Conservation (phyloP, 2,113 vertebrate genomes). For the Oncorhynchus masou region DNA sequence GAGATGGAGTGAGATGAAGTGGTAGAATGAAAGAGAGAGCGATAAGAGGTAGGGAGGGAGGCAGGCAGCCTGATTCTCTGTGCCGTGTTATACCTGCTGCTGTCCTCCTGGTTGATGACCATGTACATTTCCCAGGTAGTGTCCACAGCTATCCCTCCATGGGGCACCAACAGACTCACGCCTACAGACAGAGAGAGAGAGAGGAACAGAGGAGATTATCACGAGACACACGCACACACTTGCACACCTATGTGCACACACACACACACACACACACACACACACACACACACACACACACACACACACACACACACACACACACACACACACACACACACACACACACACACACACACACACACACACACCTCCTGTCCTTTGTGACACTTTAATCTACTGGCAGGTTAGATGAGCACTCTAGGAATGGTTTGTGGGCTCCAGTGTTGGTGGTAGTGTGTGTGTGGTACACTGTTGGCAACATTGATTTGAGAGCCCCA, state of each 20-base stretch:
- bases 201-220: not conserved
- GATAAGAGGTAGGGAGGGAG: constrained; percentile 28
- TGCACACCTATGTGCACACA: not conserved
- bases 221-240: not conserved
- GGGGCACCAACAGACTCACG: constrained; percentile 90
- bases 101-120: constrained; percentile 86
- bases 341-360: not conserved
- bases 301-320: constrained; percentile 27
- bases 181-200: constrained; percentile 72
- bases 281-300: constrained; percentile 20
- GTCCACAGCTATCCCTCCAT: constrained; percentile 88
- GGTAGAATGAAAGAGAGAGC: constrained; percentile 1
- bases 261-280: not conserved
- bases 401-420: too few relatives aligned
- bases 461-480: too few relatives aligned
- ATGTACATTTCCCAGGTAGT: constrained; percentile 93
- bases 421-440: too few relatives aligned
- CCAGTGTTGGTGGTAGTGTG: too few relatives aligned
- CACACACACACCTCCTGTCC: not conserved
- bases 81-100: constrained; percentile 80
- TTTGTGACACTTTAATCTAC: too few relatives aligned
- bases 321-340: not conserved
- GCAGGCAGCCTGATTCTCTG: constrained; percentile 26
- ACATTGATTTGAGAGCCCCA: too few relatives aligned
- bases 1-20: not conserved